phyloP scores from a whole-genome alignment of 1,140 invertebrate species.

The Tetraneura akinire region DNA sequence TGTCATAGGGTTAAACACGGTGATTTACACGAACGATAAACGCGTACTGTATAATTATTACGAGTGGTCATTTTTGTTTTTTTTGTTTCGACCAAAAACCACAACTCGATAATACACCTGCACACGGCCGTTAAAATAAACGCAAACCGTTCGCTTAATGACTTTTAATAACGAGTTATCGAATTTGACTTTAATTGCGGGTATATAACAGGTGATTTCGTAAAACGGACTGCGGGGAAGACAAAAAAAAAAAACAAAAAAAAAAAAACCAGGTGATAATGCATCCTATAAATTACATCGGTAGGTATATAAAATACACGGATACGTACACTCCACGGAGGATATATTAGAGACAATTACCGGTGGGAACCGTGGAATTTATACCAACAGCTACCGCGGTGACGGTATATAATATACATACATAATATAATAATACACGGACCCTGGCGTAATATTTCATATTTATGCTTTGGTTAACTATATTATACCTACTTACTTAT shows the following conservation, averaged over 20 bases:
- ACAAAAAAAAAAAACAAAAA: background rate
- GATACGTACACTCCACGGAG: background rate
- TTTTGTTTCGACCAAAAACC: background rate
- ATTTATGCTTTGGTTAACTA: background rate
- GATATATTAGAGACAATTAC: slow-evolving; percentile 49
- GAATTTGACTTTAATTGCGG: slow-evolving; percentile 46
- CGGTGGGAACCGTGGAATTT: slow-evolving; percentile 16
- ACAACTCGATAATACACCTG: slow-evolving; percentile 27
- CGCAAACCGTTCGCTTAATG: slow-evolving; percentile 45
- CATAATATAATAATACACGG: no score
- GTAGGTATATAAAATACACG: background rate
- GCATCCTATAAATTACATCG: slow-evolving; percentile 6
- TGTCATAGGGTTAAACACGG: slow-evolving; percentile 16
- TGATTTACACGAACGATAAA: slow-evolving; percentile 22
- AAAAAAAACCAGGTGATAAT: slow-evolving; percentile 47
- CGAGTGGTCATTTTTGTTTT: slow-evolving; percentile 19
- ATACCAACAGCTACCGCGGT: slow-evolving; percentile 15
- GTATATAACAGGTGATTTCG: slow-evolving; percentile 46
- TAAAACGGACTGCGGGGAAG: background rate
- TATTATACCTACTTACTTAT: no score
- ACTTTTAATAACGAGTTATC: slow-evolving; percentile 51
- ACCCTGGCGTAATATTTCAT: background rate
- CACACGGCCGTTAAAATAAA: slow-evolving; percentile 10
- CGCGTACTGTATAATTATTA: background rate
- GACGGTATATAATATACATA: no score